Evolutionary conservation across 1,140 invertebrate species (phyloP).

Genomic region (Eubasilissa regina): DNA sequence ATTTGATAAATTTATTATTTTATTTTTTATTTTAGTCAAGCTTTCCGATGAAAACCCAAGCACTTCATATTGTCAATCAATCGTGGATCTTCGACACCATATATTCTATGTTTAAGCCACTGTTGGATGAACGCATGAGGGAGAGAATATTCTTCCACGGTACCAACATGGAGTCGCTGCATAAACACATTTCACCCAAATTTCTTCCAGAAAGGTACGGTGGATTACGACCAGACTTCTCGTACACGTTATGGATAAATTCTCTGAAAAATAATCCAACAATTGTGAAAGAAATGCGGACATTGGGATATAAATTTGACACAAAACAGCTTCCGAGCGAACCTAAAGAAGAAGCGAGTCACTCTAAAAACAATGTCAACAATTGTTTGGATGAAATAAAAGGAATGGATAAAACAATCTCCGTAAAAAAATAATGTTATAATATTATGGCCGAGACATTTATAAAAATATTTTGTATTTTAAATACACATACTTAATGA

Average conservation of each 20-base stretch:
- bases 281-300: slow-evolving; percentile 78
- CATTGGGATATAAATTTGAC: slow-evolving; percentile 74
- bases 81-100: slow-evolving; percentile 86
- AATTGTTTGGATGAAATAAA: slow-evolving; percentile 2
- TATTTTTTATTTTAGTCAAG: slow-evolving; percentile 72
- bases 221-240: slow-evolving; percentile 79
- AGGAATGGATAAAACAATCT: slow-evolving; percentile 13
- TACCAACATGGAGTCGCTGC: slow-evolving; percentile 81
- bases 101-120: slow-evolving; percentile 83
- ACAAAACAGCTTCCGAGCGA: slow-evolving; percentile 49
- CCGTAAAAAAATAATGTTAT: not conserved
- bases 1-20: slow-evolving; percentile 38
- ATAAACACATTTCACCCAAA: slow-evolving; percentile 81
- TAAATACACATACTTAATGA: too few species aligned
- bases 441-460: not conserved
- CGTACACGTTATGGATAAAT: slow-evolving; percentile 83
- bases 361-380: not conserved
- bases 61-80: slow-evolving; percentile 85
- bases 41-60: slow-evolving; percentile 82
- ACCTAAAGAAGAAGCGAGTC: not conserved
- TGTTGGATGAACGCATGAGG: slow-evolving; percentile 79
- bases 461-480: too few species aligned
- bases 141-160: slow-evolving; percentile 84
- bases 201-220: slow-evolving; percentile 82
- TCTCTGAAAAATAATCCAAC: slow-evolving; percentile 72